Base-by-base conservation (phyloP, 30 jellyfish, hydroid and myxozoan species). In the Aurelia aurita region DNA sequence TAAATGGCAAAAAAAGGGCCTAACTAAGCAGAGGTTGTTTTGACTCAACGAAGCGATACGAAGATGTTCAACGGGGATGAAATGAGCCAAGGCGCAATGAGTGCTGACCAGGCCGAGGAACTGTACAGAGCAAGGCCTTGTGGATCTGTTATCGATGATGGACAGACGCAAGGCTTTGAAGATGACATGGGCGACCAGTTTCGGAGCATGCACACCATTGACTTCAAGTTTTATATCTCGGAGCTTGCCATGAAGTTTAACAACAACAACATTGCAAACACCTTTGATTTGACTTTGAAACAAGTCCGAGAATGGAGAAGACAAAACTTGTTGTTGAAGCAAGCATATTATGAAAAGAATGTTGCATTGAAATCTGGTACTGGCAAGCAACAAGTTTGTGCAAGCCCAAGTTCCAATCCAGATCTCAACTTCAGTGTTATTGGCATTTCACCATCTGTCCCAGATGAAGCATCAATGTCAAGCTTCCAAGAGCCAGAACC, bases 331-430 rank as follows among this genome's bases (percentile, higher is more conserved):
- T 44, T 83, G 25, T 59, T 83, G 76, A 70, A 58, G 74, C 93
- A 83, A 64, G 93, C 93, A 4, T 83, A 83, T 71, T 68, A 60
- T 71, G 93, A 83, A 72, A 83, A 83, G 32, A 68, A 83, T 71
- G 85, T 53, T 64, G 82, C 90, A 16, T 34, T 55, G 61, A 79
- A 51, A 79, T 11, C 74, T 19, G 65, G 55, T n/a, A 68, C 0
- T 22, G 5, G 29, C 25, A 55, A 22, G 8, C 67, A n/a, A 5
- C 31, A 55, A 22, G 51, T 39, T 39, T 55, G 29, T 55, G 10
- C 67, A 1, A 19, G 29, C 29, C 29, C 67, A 14, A 55, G 29
- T 19, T 55, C 67, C 11, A 55, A 55, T 55, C 21, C 79, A 19
- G 70, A 77, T 3, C 46, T 32, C 43, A 21, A 25, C 43, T 77